Conservation (phyloP, 2,888 invertebrate genomes). For the Schrankia costaestrigalis region DNA sequence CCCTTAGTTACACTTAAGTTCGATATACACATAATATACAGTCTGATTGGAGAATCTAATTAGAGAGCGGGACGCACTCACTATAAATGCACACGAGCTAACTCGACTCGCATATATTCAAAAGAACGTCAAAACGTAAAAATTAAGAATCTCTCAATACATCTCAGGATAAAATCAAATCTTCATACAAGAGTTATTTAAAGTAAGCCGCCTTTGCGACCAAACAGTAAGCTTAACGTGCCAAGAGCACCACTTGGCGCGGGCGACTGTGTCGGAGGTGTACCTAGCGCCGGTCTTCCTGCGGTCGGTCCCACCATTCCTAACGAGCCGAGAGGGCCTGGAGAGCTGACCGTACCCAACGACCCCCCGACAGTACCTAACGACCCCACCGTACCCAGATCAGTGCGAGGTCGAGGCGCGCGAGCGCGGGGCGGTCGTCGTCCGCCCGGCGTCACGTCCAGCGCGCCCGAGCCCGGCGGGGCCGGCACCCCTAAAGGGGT, state of each 20-base stretch:
- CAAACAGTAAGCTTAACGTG: slow-evolving; percentile 90
- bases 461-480: slow-evolving; percentile 80
- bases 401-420: slow-evolving; percentile 59
- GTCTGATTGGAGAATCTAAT: not conserved
- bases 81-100: slow-evolving; percentile 66
- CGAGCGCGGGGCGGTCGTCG: slow-evolving; percentile 61
- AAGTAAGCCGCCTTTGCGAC: slow-evolving; percentile 91
- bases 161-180: slow-evolving; percentile 27
- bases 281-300: no score
- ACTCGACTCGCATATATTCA: slow-evolving; percentile 44
- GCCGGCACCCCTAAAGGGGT: slow-evolving; percentile 81
- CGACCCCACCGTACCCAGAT: slow-evolving; percentile 57
- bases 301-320: no score
- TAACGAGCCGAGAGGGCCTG: no score
- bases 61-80: slow-evolving; percentile 23
- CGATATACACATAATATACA: slow-evolving; percentile 6
- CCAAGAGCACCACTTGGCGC: slow-evolving; percentile 82
- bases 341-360: no score
- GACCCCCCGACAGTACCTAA: no score
- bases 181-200: slow-evolving; percentile 31
- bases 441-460: slow-evolving; percentile 69
- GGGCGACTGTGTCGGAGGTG: slow-evolving; percentile 83
- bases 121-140: slow-evolving; percentile 60
- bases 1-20: slow-evolving; percentile 3
- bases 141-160: slow-evolving; percentile 44